A percentile compares a stretch with the other conserved stretches of the same genome.
phyloP scores from a whole-genome alignment of 2,113 vertebrate genomes.

The Vulpes ferrilata region DNA sequence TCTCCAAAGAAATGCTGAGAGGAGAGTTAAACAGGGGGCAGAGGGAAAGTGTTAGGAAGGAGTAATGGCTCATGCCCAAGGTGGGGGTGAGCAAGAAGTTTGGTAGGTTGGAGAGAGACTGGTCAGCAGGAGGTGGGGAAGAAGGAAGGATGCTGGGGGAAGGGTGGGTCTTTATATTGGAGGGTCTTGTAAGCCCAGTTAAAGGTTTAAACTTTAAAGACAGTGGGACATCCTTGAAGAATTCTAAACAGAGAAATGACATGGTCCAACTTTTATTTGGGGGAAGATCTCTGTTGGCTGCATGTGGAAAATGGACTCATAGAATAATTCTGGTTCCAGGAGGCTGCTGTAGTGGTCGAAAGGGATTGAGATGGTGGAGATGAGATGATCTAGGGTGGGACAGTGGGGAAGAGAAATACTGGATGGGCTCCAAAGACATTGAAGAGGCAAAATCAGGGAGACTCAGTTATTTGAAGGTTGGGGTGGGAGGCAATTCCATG shows the following conservation, averaged over 20 bases:
- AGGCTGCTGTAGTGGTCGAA: neutral
- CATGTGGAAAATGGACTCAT: neutral
- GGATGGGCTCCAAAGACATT: neutral
- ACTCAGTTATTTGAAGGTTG: neutral
- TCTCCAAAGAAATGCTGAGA: neutral
- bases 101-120: neutral
- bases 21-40: neutral
- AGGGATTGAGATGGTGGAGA: neutral
- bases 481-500: neutral
- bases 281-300: neutral
- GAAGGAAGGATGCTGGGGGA: neutral
- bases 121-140: accelerated
- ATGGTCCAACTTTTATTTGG: neutral
- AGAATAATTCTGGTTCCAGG: neutral
- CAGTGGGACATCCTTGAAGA: neutral
- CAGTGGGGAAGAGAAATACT: neutral
- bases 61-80: neutral
- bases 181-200: neutral
- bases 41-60: neutral
- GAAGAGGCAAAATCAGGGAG: neutral
- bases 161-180: neutral
- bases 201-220: slow-evolving; percentile 3
- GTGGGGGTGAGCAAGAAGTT: neutral
- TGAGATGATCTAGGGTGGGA: neutral
- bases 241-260: neutral